Evolutionary conservation across 2,113 vertebrate genomes (phyloP).

Genomic region (Hydrochoerus hydrochaeris): DNA sequence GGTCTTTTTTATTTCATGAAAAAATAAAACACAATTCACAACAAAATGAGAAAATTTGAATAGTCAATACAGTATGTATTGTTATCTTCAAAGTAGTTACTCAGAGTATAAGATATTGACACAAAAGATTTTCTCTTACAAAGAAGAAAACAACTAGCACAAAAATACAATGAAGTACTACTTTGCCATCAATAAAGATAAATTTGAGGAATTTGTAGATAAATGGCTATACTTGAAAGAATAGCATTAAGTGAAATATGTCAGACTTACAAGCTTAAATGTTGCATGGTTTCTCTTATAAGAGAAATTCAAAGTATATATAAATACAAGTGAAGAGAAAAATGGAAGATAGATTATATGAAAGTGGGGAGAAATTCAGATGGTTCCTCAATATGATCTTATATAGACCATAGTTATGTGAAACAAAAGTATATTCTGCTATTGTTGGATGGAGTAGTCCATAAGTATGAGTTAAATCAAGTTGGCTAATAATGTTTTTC

Average conservation of each 20-base stretch:
- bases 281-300: not conserved
- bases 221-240: not conserved
- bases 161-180: not conserved
- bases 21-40: not conserved
- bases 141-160: not conserved
- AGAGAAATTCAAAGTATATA: not conserved
- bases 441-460: not conserved
- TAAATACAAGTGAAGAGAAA: not conserved
- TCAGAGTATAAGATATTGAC: not conserved
- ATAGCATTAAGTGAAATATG: not conserved
- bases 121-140: not conserved
- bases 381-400: not conserved
- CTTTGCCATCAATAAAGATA: not conserved
- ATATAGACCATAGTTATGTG: not conserved
- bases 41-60: not conserved
- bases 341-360: not conserved
- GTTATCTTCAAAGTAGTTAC: not conserved
- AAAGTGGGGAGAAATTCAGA: not conserved
- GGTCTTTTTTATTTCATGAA: not conserved
- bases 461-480: not conserved
- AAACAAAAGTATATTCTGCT: not conserved
- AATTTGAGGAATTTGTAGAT: not conserved
- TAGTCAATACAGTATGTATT: not conserved
- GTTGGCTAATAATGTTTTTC: not conserved
- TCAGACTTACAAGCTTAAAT: not conserved